These are phyloP conservation scores for Oenanthe oenanthe DNA, from an alignment of 2,113 vertebrate species.

Conservation along the genomic window DNA sequence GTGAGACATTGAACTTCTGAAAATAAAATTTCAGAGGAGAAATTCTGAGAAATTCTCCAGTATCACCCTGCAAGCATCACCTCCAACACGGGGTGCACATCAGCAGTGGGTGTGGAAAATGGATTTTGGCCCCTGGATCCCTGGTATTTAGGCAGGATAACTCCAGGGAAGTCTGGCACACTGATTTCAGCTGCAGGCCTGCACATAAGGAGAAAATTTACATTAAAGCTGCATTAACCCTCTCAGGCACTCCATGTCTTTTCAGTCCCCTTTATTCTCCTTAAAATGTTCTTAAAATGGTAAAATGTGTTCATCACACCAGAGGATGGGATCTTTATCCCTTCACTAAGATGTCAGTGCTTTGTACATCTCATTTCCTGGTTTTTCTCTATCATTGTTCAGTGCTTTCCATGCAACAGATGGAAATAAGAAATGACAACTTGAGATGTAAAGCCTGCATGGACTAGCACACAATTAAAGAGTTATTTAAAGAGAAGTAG, in stretches of 20 bases:
- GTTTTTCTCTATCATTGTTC: neutral
- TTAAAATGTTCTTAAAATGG: neutral
- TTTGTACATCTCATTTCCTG: neutral
- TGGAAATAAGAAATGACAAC: conserved; percentile 53
- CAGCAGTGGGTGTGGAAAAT: neutral
- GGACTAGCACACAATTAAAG: conserved; percentile 38
- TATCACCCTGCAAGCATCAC: neutral
- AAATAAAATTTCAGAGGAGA: neutral
- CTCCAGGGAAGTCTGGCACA: neutral
- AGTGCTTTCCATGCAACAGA: conserved; percentile 25
- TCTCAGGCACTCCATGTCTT: neutral
- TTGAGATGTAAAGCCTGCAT: conserved; percentile 16
- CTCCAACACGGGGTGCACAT: accelerated
- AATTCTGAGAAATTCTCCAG: neutral
- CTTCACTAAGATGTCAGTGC: neutral
- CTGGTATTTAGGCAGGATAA: neutral
- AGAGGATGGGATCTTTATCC: neutral
- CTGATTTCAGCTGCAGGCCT: neutral
- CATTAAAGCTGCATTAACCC: neutral
- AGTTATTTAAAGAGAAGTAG: conserved; percentile 47
- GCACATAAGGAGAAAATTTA: neutral
- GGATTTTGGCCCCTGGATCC: neutral
- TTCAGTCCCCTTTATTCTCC: neutral
- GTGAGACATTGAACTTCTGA: accelerated
- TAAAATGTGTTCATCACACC: neutral